Evolutionary conservation across 2,113 vertebrate species (phyloP), one percentile per base, ranked within the genome.

Genomic region (Chrysochloris asiatica): DNA sequence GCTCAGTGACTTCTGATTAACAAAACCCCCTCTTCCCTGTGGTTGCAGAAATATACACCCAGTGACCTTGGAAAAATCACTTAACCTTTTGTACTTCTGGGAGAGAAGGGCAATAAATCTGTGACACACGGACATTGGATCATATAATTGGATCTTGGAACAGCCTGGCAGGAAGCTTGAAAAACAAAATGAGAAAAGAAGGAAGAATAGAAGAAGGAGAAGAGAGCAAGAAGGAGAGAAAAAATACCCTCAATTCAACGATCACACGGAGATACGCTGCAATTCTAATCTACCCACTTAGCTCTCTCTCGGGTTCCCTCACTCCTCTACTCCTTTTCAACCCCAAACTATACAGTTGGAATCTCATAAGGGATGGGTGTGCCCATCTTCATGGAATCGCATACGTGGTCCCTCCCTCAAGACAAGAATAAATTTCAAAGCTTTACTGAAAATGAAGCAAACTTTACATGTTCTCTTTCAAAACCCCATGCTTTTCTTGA

Each of bases 121-220:
- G 75, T 77, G 77, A 63, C 52, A 86, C 24, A 65, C 33, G 81
- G 50, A 30, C 83, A 75, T 43, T 75, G 47, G 78, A 67, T 59
- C 75, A 84, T 4, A 54, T 84, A 95, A 95, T 8, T 59, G 88
- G 61, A 78, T 85, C 80, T 91, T 52, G 61, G 84, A 63, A 67
- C 67, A 88, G 77, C 87, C 56, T 86, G 48, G 83, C 28, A 47
- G 86, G 76, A 90, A 88, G 33, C 75, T 84, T 83, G 41, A 75
- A 91, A 85, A 90, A 54, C 8, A 93, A 90, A 72, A 52, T 21
- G 89, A 41, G 73, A 30, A 19, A 12, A 76, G 36, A 28, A 83
- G 61, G 56, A 13, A 50, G 19, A 65, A 33, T 4, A 59, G 61
- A 56, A 24, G 21, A 79, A 21, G 71, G 43, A 24, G 26, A 24